Percentiles rank a stretch among this genome's conserved stretches.
phyloP scores from a whole-genome alignment of 2,888 invertebrate genomes.

The Liposcelis brunnea region DNA sequence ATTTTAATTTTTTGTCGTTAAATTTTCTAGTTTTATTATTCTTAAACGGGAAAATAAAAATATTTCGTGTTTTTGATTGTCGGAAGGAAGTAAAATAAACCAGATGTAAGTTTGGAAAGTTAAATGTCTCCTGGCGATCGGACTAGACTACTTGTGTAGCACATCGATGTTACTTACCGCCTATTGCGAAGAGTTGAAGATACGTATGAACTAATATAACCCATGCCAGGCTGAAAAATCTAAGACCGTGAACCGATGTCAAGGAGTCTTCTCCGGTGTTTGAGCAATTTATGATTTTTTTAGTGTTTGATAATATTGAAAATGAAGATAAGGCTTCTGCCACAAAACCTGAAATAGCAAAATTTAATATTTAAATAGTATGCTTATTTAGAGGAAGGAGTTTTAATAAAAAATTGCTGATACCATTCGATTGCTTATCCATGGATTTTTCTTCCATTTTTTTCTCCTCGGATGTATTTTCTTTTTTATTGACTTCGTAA shows the following conservation, averaged over 20 bases:
- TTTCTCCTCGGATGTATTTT: no score
- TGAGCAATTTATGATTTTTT: constrained; percentile 48
- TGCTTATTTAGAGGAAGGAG: neutral
- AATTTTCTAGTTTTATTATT: no score
- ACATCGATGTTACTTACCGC: constrained; percentile 25
- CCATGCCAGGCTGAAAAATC: constrained; percentile 48
- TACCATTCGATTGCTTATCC: no score
- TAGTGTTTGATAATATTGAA: constrained; percentile 55
- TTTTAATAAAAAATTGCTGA: no score
- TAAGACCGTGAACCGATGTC: constrained; percentile 22
- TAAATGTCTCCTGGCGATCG: no score
- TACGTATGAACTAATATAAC: constrained; percentile 39
- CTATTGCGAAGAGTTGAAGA: constrained; percentile 60
- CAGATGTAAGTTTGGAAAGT: no score
- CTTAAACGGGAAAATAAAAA: no score
- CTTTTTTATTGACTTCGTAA: constrained; percentile 8
- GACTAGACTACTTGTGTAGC: no score
- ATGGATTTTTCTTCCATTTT: no score
- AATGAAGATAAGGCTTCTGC: constrained; percentile 51
- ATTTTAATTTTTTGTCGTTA: no score
- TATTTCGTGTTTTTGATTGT: no score
- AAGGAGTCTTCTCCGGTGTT: constrained; percentile 39
- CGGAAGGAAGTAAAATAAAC: no score
- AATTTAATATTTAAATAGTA: neutral
- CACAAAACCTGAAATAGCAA: constrained; percentile 13